Evolutionary conservation across 2,888 invertebrate species (phyloP), one percentile per base, ranked within the genome.

Genomic region (Sphecodes monilicornis): DNA sequence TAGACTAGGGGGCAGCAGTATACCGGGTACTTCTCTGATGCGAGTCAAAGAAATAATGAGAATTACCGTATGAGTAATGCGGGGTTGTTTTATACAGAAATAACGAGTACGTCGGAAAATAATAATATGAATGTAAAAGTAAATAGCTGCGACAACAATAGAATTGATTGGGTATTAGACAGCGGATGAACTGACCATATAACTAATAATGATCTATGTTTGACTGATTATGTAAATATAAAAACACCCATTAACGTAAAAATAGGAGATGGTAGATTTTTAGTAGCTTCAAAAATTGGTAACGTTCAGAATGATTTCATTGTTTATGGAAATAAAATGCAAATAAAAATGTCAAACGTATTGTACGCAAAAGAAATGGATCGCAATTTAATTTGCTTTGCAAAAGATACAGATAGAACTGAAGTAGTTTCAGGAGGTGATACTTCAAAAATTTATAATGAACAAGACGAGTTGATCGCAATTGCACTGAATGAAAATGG

Each of bases 181-280:
- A 84, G 80, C 26, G 84, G 76, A 0, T 86, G 80, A 46, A 43
- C 79, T 0, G 78, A 84, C 22, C 86, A 84, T n/a, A 80, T 86
- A 29, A 75, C 84, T 16, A 84, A 84, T 36, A 39, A 77, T 57
- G 78, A 82, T 13, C 3, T 8, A 0, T 78, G 73, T 72, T 81
- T 46, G 72, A 43, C 18, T 26, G 22, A 80, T 8, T 60, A 1
- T 70, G 22, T 76, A 2, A 16, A 71, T 32, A 64, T n/a, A n/a
- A n/a, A n/a, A n/a, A n/a, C n/a, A n/a, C n/a, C n/a, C n/a, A n/a
- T n/a, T n/a, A n/a, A n/a, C n/a, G n/a, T n/a, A n/a, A n/a, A n/a
- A n/a, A n/a, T n/a, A n/a, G n/a, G n/a, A n/a, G n/a, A n/a, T n/a
- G 71, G 57, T 32, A 68, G 80, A 29, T 8, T 39, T 3, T 0